Evolutionary conservation across 2,113 vertebrate species (phyloP).

Genomic region (Nothoprocta perdicaria): DNA sequence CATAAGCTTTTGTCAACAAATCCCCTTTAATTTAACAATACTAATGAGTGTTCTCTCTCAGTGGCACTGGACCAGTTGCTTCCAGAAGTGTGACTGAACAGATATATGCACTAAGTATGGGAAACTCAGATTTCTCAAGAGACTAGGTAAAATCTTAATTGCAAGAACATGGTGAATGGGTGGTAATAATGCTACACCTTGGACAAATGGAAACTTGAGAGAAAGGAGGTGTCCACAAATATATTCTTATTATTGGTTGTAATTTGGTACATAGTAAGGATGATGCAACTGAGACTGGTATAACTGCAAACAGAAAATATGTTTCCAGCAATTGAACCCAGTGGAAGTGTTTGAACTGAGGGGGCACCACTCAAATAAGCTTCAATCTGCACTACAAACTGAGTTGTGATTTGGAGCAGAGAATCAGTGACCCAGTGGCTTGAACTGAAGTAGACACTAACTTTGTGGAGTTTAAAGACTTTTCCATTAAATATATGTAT

Average conservation of each 20-base stretch:
- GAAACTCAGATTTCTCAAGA: not conserved
- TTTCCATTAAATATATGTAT: not conserved
- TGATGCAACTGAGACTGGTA: not conserved
- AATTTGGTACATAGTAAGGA: constrained; percentile 11
- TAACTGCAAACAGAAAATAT: not conserved
- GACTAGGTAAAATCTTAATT: not conserved
- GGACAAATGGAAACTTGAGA: not conserved
- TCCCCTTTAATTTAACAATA: not conserved
- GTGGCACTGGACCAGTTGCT: not conserved
- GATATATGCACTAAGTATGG: not conserved
- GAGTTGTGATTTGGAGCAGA: not conserved
- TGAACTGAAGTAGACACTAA: not conserved
- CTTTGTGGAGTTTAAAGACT: not conserved
- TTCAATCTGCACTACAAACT: not conserved
- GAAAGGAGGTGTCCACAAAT: constrained; percentile 21
- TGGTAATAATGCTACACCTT: not conserved
- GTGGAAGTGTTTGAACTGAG: not conserved
- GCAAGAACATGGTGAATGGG: not conserved
- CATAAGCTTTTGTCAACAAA: not conserved
- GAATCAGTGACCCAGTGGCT: not conserved
- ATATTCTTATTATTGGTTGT: not conserved
- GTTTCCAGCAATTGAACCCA: not conserved
- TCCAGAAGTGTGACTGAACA: not conserved
- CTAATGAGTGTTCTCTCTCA: not conserved
- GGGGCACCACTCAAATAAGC: not conserved